Evolutionary conservation across 2,113 vertebrate species (phyloP).

Genomic region (Puffinus mauretanicus): DNA sequence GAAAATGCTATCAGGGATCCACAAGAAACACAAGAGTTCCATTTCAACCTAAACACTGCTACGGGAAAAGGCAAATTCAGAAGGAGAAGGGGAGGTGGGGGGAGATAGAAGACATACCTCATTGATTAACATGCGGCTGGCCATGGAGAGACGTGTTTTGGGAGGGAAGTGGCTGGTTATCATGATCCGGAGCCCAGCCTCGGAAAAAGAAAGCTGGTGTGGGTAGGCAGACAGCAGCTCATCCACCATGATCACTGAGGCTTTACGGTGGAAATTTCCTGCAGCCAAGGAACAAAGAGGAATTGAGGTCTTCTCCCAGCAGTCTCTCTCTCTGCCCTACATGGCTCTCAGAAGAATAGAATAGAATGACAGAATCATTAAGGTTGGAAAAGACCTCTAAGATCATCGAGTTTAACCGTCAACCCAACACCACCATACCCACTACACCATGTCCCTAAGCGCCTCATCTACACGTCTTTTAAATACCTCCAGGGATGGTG

Average conservation of each 20-base stretch:
- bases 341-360: not conserved
- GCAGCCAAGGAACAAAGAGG: constrained; percentile 32
- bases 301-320: not conserved
- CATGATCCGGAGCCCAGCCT: constrained; percentile 98
- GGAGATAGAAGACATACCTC: constrained; percentile 76
- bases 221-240: constrained; percentile 95
- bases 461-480: no score
- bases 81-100: not conserved
- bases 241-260: constrained; percentile 96
- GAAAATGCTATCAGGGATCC: not conserved
- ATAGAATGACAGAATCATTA: no score
- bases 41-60: not conserved
- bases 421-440: no score
- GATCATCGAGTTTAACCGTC: no score
- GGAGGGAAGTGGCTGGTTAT: constrained; percentile 98
- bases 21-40: not conserved
- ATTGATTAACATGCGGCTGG: constrained; percentile 97
- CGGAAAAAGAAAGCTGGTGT: constrained; percentile 95
- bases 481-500: no score
- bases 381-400: no score
- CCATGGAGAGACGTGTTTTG: constrained; percentile 97
- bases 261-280: constrained; percentile 91
- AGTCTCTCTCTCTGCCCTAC: not conserved
- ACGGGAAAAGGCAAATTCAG: not conserved
- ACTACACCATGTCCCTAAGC: no score